phyloP scores from a whole-genome alignment of 2,797 vertebrate species.

The Myoxocephalus aenaeus region DNA sequence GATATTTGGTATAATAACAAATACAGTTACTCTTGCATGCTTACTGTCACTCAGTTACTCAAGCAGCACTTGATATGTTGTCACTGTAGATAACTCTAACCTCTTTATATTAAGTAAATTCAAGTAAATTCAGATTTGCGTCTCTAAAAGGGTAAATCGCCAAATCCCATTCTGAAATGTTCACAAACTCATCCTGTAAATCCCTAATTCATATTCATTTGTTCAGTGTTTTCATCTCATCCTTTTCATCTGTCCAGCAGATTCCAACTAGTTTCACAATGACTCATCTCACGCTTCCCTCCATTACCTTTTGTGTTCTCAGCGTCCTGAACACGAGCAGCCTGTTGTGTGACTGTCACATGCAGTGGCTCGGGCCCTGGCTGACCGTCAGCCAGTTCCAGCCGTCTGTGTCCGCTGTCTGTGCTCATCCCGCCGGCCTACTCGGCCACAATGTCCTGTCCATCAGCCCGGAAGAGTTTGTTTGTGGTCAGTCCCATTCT shows the following conservation, averaged over 20 bases:
- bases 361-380: conserved; percentile 93
- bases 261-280: background rate
- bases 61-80: background rate
- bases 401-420: conserved; percentile 85
- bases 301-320: conserved; percentile 43
- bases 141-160: background rate
- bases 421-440: conserved; percentile 89
- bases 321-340: conserved; percentile 93
- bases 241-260: background rate
- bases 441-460: conserved; percentile 85
- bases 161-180: background rate
- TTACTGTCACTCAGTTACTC: background rate
- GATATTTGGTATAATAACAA: too few relatives aligned
- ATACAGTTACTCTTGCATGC: too few relatives aligned
- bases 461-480: conserved; percentile 90
- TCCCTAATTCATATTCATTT: background rate
- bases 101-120: background rate
- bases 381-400: conserved; percentile 84
- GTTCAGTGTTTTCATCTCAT: background rate
- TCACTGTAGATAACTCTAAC: background rate
- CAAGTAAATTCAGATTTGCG: background rate
- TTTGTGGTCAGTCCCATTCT: conserved; percentile 90
- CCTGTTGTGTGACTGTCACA: conserved; percentile 93
- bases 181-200: background rate
- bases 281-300: conserved; percentile 4